Evolutionary conservation across 2,797 vertebrate genomes (phyloP), one percentile per base, ranked within the genome.

Genomic region (Bradypodion ventrale): DNA sequence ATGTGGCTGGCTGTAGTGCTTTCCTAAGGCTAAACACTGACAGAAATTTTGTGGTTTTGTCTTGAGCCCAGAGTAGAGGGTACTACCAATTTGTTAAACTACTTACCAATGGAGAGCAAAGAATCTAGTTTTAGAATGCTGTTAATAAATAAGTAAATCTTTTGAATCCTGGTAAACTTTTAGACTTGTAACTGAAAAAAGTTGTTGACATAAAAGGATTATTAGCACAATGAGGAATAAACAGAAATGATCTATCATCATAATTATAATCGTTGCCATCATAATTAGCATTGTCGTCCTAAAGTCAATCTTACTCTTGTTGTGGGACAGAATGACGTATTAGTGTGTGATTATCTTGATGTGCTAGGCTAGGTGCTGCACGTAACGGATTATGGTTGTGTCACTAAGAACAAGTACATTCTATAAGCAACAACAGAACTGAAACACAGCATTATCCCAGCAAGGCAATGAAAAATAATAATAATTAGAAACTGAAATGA

Each of bases 331-430:
- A 80, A 85, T 72, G 16, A 81, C 75, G 66, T 80, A 49, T 80
- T 85, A 85, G 76, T 69, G 49, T 76, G 40, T 46, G 65, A 52
- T 75, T 75, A 76, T 75, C 78, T 46, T n/a, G 52, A 85, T 60
- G n/a, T 69, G 75, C 49, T 60, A 80, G 68, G 52, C 15, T 80
- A 35, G 46, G 49, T 59, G 69, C 56, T 68, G 49, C 44, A 75
- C 44, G 40, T 40, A 80, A 75, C n/a, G 52, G 32, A 84, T 79
- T 73, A 81, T 10, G 37, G 15, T 21, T 0, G 0, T 83, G 88
- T 87, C 83, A 60, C 13, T 73, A 78, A 88, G 86, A 92, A 87
- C 82, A 88, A 90, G 75, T 87, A 87, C 72, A 3, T 16, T 85
- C 81, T 65, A 4, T 75, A 44, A 32, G 88, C 83, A 80, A 62